Base-by-base conservation (phyloP, 2,797 vertebrate species). In the Agapornis canus region DNA sequence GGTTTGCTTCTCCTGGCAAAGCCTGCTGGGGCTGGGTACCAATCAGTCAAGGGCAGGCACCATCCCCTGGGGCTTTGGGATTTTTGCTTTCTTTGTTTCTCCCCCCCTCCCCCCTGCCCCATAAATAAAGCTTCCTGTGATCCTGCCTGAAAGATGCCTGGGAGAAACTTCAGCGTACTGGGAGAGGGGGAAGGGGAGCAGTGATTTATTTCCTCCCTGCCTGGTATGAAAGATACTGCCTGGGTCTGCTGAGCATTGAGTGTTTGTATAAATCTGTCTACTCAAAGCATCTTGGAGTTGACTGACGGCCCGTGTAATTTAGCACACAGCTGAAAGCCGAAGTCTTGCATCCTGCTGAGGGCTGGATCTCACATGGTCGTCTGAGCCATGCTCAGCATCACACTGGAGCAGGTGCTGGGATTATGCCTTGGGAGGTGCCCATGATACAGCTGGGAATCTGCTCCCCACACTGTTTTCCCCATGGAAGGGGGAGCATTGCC, bases 221-320 rank as follows among this genome's bases (percentile, higher is more conserved):
- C 87, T 59, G 63, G 78, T 92, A 81, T 85, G 90, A 92, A 86
- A 96, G 97, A 90, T 90, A 80, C 85, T 29, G 95, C 35, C 86
- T 43, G 92, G 68, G 95, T 80, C 94, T 95, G 40, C 79, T 14
- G 95, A 86, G 97, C 90, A 72, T 84, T 86, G 92, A 95, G 97
- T 86, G 96, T 97, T 95, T 94, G 96, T 96, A 60, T 96, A 90
- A 96, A 96, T 96, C 95, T 94, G 92, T 51, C 92, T 84, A 54
- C 97, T 97, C 97, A 89, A 81, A 96, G 95, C 96, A 96, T 95
- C 96, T 92, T 77, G 61, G 95, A 92, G 95, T 90, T 96, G 93
- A 96, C 97, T 91, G 97, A 95, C 83, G 79, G 97, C 86, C 97
- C 85, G 15, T 95, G 96, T 95, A 95, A 97, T 95, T 87, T 91